Conservation (phyloP, 2,113 vertebrate genomes). For the Sander lucioperca region DNA sequence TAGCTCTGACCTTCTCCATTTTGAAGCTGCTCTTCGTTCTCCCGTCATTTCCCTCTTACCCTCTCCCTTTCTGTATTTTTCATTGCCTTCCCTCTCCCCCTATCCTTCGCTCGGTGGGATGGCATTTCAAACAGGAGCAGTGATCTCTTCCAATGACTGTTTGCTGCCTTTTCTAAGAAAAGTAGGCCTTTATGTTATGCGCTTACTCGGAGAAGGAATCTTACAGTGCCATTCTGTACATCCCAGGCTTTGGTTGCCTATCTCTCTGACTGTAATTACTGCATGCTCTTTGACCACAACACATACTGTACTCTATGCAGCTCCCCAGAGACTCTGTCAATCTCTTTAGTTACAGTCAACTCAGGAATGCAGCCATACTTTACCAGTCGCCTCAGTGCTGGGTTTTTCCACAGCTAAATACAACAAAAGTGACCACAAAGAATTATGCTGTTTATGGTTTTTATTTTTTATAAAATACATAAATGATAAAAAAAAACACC, state of each 20-base stretch:
- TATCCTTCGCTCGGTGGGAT: not conserved
- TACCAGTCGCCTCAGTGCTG: slow-evolving; percentile 7
- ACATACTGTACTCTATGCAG: slow-evolving; percentile 9
- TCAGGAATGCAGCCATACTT: slow-evolving; percentile 27
- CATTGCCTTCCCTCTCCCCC: not conserved
- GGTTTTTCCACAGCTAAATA: not conserved
- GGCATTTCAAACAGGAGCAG: slow-evolving; percentile 50
- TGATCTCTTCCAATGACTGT: slow-evolving; percentile 30
- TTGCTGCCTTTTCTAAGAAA: slow-evolving; percentile 34
- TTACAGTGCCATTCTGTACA: slow-evolving; percentile 20
- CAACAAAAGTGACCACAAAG: not conserved
- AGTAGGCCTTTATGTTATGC: slow-evolving; percentile 19
- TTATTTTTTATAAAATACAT: no score
- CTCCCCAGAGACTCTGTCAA: slow-evolving; percentile 30
- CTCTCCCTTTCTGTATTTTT: not conserved
- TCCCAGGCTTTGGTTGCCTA: slow-evolving; percentile 21
- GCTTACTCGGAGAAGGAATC: not conserved
- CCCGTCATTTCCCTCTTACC: slow-evolving; percentile 3
- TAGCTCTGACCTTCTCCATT: slow-evolving; percentile 4
- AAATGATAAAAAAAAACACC: not conserved
- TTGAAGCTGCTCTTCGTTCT: slow-evolving; percentile 1
- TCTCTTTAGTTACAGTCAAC: slow-evolving; percentile 33
- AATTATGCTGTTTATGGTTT: not conserved
- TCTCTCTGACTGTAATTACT: slow-evolving; percentile 50
- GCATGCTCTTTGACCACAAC: slow-evolving; percentile 29